Evolutionary conservation across 2,113 vertebrate genomes (phyloP), one percentile per base, ranked within the genome.

Genomic region (Ceyx melanurus): DNA sequence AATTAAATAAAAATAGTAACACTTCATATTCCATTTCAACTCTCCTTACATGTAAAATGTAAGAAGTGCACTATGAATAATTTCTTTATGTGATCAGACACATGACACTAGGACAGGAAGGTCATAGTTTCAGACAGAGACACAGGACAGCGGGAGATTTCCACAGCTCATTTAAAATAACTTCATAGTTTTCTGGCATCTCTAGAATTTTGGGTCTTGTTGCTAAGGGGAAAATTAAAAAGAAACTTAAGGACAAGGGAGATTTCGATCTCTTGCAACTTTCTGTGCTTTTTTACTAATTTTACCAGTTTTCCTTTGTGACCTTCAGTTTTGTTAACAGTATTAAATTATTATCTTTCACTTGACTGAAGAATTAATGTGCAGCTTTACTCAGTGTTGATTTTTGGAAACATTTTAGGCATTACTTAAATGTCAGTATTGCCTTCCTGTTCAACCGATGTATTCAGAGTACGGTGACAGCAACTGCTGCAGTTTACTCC

Each of bases 101-200:
- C 29, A 48, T 92, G 87, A 71, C 84, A 89, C 68, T 67, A 57
- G 60, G 67, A 96, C 54, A 87, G 91, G 87, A 95, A 96, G 89
- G 86, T 95, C 93, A 95, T 45, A 88, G 56, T 78, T 89, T 80
- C 91, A 93, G 86, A 88, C 75, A 83, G 89, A 89, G 64, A 89
- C 81, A 87, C 46, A 43, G 84, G 84, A 85, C 92, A 96, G 91
- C 78, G 0, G 89, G 81, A 95, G 81, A 87, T 96, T 96, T 95
- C 89, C 92, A 96, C 86, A 88, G 81, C 89, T 96, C 92, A 92
- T 95, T 96, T 96, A 91, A 95, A 94, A 77, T 45, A 80, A 62
- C 71, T 80, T 93, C 82, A 87, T 92, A 82, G 65, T 84, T 90
- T 89, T 95, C 87, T 95, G 90, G 77, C 90, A 51, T 92, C 56